Conservation (phyloP, 1,140 invertebrate genomes). For the Carcinoscorpius rotundicauda region DNA sequence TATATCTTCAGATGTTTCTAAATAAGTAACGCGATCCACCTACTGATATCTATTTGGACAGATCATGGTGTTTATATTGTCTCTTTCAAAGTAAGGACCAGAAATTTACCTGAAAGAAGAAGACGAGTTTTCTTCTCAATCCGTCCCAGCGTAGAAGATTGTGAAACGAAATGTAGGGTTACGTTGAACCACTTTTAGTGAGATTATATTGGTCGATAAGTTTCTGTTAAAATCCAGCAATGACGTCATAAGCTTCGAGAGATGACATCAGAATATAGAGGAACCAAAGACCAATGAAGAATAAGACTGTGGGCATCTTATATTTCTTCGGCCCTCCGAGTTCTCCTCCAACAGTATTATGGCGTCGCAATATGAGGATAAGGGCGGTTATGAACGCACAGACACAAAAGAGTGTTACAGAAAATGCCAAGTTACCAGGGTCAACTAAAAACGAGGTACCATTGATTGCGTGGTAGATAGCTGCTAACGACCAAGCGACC, state of each 20-base stretch:
- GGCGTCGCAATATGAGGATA: constrained; percentile 65
- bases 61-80: too few relatives aligned
- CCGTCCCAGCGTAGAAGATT: too few relatives aligned
- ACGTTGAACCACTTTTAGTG: too few relatives aligned
- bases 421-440: constrained; percentile 42
- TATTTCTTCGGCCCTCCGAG: constrained; percentile 66
- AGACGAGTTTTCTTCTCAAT: too few relatives aligned
- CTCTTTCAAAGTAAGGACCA: too few relatives aligned
- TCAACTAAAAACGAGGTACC: constrained; percentile 35
- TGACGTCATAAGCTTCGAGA: constrained; percentile 74
- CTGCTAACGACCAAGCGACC: constrained; percentile 38
- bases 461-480: constrained; percentile 25
- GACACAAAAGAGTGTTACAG: constrained; percentile 43
- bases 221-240: constrained; percentile 19
- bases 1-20: too few relatives aligned
- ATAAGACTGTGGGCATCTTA: constrained; percentile 60
- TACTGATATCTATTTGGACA: too few relatives aligned
- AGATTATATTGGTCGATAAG: too few relatives aligned
- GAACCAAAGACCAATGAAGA: constrained; percentile 79
- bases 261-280: constrained; percentile 83
- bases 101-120: too few relatives aligned
- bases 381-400: constrained; percentile 36
- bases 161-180: too few relatives aligned
- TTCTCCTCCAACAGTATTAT: constrained; percentile 70
- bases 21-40: too few relatives aligned